These are phyloP conservation scores for Oryzias dopingdopingensis DNA, from an alignment of 2,797 vertebrate genomes.

Conservation along the genomic window DNA sequence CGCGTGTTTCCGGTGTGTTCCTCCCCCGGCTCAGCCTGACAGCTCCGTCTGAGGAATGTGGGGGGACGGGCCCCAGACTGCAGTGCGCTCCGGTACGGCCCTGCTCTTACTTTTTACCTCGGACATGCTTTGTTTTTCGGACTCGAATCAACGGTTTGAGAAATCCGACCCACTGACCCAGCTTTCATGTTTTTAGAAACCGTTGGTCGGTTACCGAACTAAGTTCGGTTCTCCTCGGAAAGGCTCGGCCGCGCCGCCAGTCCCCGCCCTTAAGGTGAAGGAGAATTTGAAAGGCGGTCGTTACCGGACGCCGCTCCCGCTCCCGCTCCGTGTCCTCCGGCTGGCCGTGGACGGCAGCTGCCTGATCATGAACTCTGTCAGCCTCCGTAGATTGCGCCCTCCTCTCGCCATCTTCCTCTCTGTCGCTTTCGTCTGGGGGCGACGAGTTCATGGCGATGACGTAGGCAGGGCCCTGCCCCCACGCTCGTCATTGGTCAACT, in stretches of 20 bases:
- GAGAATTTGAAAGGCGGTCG: not conserved
- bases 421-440: conserved; percentile 8
- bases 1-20: too few relatives aligned
- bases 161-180: too few relatives aligned
- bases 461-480: not conserved
- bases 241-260: not conserved
- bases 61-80: too few relatives aligned
- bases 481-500: conserved; percentile 44
- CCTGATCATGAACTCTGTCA: conserved; percentile 68
- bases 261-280: not conserved
- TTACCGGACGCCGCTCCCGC: conserved; percentile 72
- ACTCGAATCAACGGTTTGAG: too few relatives aligned
- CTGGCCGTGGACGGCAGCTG: conserved; percentile 56
- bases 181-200: too few relatives aligned
- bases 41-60: too few relatives aligned
- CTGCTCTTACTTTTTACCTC: too few relatives aligned
- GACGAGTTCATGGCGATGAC: not conserved
- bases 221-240: not conserved
- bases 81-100: too few relatives aligned
- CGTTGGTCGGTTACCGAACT: not conserved
- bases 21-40: too few relatives aligned
- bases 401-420: conserved; percentile 79
- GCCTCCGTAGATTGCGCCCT: conserved; percentile 62
- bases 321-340: conserved; percentile 62
- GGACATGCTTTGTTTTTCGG: too few relatives aligned